Base-by-base conservation (phyloP, 1,140 invertebrate genomes). In the Drosophila orosa region DNA sequence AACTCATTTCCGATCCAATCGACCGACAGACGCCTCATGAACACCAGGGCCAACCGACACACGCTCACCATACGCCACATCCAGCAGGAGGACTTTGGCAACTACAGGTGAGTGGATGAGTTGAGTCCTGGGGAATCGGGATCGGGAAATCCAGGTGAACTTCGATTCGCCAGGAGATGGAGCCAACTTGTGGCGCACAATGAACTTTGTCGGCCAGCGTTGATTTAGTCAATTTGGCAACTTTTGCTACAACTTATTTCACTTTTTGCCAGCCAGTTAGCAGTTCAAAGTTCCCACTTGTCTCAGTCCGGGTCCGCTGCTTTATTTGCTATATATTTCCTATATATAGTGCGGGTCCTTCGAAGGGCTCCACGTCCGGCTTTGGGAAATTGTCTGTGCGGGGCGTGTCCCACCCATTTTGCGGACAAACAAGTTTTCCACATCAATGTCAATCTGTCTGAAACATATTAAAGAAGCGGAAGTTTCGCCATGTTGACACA, bases 1-100 rank as follows among this genome's bases (percentile, higher is more conserved):
- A 95, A 95, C 85, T 95, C 94, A 47, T 94, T 95, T 84, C 93
- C 94, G n/a, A 92, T 95, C 77, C 93, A 94, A 73, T 93, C 94
- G 7, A 94, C 93, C 22, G 94, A 95, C 67, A 92, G 94, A 3
- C 93, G 94, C 35, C 92, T 93, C 15, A 95, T 95, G 94, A 93
- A 94, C 31, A 93, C 93, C 17, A 90, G 94, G 24, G 94, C 93
- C 44, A 94, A 94, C 92, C 94, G 94, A 71, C 94, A 95, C 82
- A 94, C 94, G 0, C 90, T 95, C 8, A 94, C 94, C 68, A 94
- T 95, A 22, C 93, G 93, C 1, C 94, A 95, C 77, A 94, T 95
- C 5, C 94, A 95, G 69, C 93, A 93, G 9, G 93, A 94, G 61
- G 95, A 95, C 89, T 95, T 95, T 81, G 95, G 95, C 22, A 95